Base-by-base conservation (phyloP, 2,888 invertebrate species). In the Pseudanteris insignis region DNA sequence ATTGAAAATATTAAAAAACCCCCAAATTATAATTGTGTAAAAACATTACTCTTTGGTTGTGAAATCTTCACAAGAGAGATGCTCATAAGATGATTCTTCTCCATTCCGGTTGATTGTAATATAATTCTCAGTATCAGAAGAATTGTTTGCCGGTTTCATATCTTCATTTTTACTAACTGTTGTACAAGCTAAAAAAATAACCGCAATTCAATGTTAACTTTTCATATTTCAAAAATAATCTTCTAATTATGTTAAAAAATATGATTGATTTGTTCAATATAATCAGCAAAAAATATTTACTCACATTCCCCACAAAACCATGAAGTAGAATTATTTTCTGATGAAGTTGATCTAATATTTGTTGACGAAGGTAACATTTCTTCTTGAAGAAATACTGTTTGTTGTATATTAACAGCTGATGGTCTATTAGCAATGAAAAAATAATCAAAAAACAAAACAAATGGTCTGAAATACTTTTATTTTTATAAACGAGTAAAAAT, bases 271-370 rank as follows among this genome's bases (percentile, higher is more conserved):
- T 26, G 26, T 26, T n/a, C 26, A 9, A 18, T 15, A 11, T n/a
- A n/a, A n/a, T n/a, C n/a, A n/a, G n/a, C n/a, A n/a, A n/a, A n/a
- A n/a, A n/a, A n/a, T n/a, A n/a, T n/a, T n/a, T n/a, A 70, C 75
- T 72, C 59, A 76, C 79, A 68, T 68, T 79, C 78, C 65, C 72
- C 75, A 48, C 82, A 83, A 68, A 82, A 83, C 81, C 83, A 83
- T 1, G 84, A 79, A 14, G 83, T 73, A 36, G 81, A 70, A 29
- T 82, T 81, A 68, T 79, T 82, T 26, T 81, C 75, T 13, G 83
- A 79, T 18, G 84, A 81, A 28, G 84, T 80, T 25, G 85, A 83
- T 64, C 84, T 76, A 41, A 76, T 65, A 15, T 73, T 69, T 50
- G 80, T 70, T 50, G 78, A 68, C 48, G 77, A 67, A 25, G 78